phyloP scores from a whole-genome alignment of 2,888 invertebrate species.

The Unio pictorum region DNA sequence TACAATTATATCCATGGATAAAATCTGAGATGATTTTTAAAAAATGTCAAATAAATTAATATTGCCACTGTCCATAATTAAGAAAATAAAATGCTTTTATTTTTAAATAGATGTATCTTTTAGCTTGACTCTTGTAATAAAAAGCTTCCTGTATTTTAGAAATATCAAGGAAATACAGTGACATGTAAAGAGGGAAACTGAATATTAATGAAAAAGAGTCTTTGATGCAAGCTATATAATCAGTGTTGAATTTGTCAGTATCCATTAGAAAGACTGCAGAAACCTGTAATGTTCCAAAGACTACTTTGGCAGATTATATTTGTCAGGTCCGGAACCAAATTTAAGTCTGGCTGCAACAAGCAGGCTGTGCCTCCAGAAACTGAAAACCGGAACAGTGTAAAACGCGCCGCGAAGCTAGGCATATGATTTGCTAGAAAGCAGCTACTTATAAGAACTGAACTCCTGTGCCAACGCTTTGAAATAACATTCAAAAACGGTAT shows the following conservation, averaged over 20 bases:
- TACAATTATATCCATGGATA: too few species aligned
- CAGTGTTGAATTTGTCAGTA: not conserved
- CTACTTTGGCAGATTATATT: not conserved
- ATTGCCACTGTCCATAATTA: too few species aligned
- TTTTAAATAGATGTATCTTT: too few species aligned
- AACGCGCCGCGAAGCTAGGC: constrained; percentile 4
- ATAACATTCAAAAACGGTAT: not conserved
- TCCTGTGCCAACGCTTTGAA: not conserved
- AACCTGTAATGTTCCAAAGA: not conserved
- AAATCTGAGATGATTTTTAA: too few species aligned
- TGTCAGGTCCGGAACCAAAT: too few species aligned
- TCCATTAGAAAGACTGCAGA: not conserved
- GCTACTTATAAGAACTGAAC: not conserved
- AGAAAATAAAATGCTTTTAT: too few species aligned
- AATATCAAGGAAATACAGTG: not conserved
- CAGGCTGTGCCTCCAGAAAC: constrained; percentile 7
- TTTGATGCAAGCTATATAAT: not conserved
- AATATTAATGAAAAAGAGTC: not conserved
- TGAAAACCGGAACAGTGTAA: constrained; percentile 1
- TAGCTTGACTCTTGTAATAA: too few species aligned
- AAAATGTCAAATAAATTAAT: too few species aligned
- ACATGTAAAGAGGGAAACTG: not conserved
- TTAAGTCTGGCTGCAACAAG: not conserved
- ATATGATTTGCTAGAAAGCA: constrained; percentile 7
- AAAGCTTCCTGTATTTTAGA: too few species aligned